A percentile compares a stretch with the other conserved stretches of the same genome.
These are phyloP conservation scores for Halcyon malimbica DNA, from an alignment of 2,113 vertebrate genomes.

Conservation along the genomic window DNA sequence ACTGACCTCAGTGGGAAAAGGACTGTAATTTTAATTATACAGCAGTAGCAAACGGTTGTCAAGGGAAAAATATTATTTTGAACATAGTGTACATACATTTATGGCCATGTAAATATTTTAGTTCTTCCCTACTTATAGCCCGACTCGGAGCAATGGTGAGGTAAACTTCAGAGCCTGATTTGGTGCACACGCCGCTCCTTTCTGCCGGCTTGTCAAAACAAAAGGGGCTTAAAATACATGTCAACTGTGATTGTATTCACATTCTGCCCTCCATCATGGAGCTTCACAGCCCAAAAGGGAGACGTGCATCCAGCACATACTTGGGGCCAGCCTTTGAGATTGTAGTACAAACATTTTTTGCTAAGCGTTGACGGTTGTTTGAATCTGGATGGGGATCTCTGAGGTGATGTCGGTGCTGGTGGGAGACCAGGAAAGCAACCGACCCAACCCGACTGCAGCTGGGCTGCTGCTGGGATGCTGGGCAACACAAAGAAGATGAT, in stretches of 20 bases:
- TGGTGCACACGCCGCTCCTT: background rate
- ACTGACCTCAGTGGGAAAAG: background rate
- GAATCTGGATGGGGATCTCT: background rate
- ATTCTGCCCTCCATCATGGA: background rate
- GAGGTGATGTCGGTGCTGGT: background rate
- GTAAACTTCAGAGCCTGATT: background rate
- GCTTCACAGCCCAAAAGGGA: background rate
- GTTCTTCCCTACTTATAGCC: background rate
- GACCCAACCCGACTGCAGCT: rapidly evolving
- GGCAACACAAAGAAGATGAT: no score
- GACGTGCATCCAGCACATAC: background rate
- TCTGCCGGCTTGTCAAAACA: background rate
- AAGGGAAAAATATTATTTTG: background rate
- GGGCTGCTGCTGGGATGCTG: background rate
- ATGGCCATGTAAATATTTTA: background rate
- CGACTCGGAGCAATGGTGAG: background rate
- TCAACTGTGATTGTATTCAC: background rate
- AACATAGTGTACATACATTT: rapidly evolving
- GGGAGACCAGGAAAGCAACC: background rate
- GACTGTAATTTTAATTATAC: background rate
- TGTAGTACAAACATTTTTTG: no score
- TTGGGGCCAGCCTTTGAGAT: background rate
- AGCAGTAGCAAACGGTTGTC: background rate
- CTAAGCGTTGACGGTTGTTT: background rate
- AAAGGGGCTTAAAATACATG: background rate